Base-by-base conservation (phyloP, 2,797 vertebrate genomes). In the Myotis findleyi region DNA sequence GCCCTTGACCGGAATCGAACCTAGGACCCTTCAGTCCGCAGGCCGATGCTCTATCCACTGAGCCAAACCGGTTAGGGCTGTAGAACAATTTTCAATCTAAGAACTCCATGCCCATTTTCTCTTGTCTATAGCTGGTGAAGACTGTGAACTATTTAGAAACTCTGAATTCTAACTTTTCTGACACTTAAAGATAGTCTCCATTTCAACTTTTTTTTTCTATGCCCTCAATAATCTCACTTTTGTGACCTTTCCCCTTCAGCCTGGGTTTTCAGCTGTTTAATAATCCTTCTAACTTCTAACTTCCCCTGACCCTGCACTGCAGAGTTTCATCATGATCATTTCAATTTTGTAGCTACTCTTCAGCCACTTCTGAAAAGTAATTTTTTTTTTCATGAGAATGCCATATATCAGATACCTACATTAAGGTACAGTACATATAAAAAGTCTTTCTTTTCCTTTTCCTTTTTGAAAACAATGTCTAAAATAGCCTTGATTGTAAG, bases 321-420 rank as follows among this genome's bases (percentile, higher is more conserved):
- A 86, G 25, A 69, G 80, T 94, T 96, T 49, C 79, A 88, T 94
- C 86, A 92, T 69, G 62, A 89, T 93, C 51, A 95, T 96, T 93
- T 96, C 89, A 89, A 87, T 95, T 94, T 82, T 92, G 27, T 23
- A 89, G 79, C 83, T 93, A 81, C 14, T 72, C 18, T 91, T 90
- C 87, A 84, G 27, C 81, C 33, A 93, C 88, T 79, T 94, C 86
- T 85, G 36, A 92, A 96, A 95, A 72, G 66, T 82, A 62, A 38
- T 82, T 91, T 96, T 93, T 96, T 96, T 96, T 88, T 91, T 44
- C 62, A 92, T 2, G n/a, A 87, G 88, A 95, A 94, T 64, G 27
- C 76, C 96, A 89, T 83, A 59, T 89, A 68, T 86, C 75, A 93
- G 27, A 92, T 81, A 86, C 59, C 55, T 93, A 91, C 66, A 92